Percentiles rank a stretch among this genome's conserved stretches.
Evolutionary conservation across 2,888 invertebrate genomes (phyloP).

Genomic region (Cryptus viduatorius): DNA sequence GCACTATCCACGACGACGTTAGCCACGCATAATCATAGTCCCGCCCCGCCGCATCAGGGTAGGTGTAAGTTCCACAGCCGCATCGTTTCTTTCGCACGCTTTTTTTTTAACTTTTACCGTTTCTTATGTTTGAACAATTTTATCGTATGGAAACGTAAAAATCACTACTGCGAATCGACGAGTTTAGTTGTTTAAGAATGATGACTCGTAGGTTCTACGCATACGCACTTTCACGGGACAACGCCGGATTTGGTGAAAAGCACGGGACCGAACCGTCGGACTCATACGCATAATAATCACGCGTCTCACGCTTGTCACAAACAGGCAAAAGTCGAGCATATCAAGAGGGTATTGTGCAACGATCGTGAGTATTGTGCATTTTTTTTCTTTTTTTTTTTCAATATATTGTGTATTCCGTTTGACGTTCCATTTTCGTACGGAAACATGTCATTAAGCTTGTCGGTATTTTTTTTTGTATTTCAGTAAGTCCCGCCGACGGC

Average conservation of each 20-base stretch:
- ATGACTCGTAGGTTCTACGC: slow-evolving; percentile 75
- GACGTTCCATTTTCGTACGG: too few species aligned
- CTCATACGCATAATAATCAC: slow-evolving; percentile 79
- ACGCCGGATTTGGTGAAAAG: slow-evolving; percentile 77
- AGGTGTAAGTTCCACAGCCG: slow-evolving; percentile 71
- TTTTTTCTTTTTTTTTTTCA: slow-evolving; percentile 41
- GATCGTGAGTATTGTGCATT: slow-evolving; percentile 82
- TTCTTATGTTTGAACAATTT: not conserved
- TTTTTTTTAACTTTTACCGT: not conserved
- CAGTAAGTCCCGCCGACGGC: slow-evolving; percentile 81
- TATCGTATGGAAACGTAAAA: not conserved
- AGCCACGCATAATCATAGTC: slow-evolving; percentile 76
- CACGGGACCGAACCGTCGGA: slow-evolving; percentile 74
- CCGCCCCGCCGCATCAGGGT: slow-evolving; percentile 76
- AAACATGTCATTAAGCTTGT: not conserved
- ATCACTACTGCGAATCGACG: not conserved
- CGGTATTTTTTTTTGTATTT: slow-evolving; percentile 49
- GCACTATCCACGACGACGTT: slow-evolving; percentile 65
- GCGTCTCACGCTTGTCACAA: slow-evolving; percentile 80
- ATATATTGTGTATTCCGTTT: not conserved
- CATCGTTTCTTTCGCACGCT: slow-evolving; percentile 43
- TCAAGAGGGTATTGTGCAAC: slow-evolving; percentile 82
- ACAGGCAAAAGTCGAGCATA: slow-evolving; percentile 82
- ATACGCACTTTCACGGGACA: slow-evolving; percentile 78
- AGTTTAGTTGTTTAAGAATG: not conserved